Evolutionary conservation across 1,140 invertebrate species (phyloP).

Genomic region (Procambarus virginalis): DNA sequence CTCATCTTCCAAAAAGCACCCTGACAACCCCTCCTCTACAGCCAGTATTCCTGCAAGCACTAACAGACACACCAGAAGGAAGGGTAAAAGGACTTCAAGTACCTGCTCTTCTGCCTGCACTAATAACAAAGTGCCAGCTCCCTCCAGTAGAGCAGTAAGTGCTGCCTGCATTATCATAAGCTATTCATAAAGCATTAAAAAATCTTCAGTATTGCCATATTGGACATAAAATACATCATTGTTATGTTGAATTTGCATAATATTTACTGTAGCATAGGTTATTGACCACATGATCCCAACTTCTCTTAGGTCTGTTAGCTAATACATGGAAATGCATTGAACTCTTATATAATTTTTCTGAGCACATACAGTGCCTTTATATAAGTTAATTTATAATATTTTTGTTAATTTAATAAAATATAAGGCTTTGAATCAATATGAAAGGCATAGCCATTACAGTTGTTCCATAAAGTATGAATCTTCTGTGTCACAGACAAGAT

Average conservation of each 20-base stretch:
- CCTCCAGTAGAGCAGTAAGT: conserved; percentile 47
- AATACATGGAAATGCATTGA: background rate
- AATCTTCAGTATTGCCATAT: background rate
- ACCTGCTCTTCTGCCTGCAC: conserved; percentile 25
- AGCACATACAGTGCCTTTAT: background rate
- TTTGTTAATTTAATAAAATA: background rate
- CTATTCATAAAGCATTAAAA: background rate
- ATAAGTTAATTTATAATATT: background rate
- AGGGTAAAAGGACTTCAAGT: background rate
- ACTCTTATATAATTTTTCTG: background rate
- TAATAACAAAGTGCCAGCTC: conserved; percentile 34
- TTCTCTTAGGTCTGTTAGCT: background rate
- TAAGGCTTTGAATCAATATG: too few relatives aligned
- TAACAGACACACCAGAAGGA: conserved; percentile 30
- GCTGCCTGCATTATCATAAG: conserved; percentile 6
- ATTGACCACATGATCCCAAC: background rate
- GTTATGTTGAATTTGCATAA: background rate
- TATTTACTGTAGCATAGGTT: background rate
- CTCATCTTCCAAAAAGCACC: background rate
- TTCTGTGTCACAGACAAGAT: too few relatives aligned
- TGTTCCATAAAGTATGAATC: too few relatives aligned
- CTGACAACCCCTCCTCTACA: conserved; percentile 11
- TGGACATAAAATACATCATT: background rate
- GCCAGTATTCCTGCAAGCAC: conserved; percentile 26
- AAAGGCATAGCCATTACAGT: too few relatives aligned